A percentile compares a stretch with the other conserved stretches of the same genome.
These are phyloP conservation scores for Drosophila sucinea DNA, from an alignment of 1,140 invertebrate genomes.

Conservation along the genomic window DNA sequence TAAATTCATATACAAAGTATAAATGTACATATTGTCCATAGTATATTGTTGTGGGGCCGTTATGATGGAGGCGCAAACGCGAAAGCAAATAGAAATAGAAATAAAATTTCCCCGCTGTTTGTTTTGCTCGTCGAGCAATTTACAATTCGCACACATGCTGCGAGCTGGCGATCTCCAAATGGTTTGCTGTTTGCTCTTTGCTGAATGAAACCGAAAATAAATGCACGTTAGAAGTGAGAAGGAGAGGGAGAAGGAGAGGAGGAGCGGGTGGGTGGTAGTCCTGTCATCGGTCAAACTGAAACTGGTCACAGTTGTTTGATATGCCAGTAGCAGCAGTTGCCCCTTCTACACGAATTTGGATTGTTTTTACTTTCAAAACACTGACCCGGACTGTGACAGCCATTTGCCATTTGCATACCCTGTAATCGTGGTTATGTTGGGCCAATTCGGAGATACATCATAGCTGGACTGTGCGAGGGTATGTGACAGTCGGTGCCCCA, in stretches of 20 bases:
- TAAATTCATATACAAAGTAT: conserved; percentile 68
- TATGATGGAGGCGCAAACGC: conserved; percentile 61
- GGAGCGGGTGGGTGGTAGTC: conserved; percentile 16
- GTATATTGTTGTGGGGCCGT: conserved; percentile 18
- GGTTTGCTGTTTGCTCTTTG: conserved; percentile 49
- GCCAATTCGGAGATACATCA: neutral
- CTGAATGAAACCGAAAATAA: conserved; percentile 76
- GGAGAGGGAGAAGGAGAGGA: conserved; percentile 15
- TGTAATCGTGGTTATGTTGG: neutral
- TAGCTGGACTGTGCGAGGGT: neutral
- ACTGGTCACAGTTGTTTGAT: conserved; percentile 73
- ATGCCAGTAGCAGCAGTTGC: conserved; percentile 60
- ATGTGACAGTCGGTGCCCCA: neutral
- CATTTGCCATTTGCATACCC: neutral
- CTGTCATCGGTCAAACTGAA: conserved; percentile 74
- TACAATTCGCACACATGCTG: conserved; percentile 79
- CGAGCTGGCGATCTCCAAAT: conserved; percentile 36
- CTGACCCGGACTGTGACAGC: neutral
- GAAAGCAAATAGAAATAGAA: conserved; percentile 68
- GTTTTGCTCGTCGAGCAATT: conserved; percentile 71
- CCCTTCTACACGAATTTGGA: conserved; percentile 49
- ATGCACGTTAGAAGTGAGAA: conserved; percentile 60
- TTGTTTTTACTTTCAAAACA: conserved; percentile 71
- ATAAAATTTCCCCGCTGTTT: conserved; percentile 71
- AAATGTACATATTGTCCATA: conserved; percentile 26